Evolutionary conservation across 2,797 vertebrate genomes (phyloP), one percentile per base, ranked within the genome.

Genomic region (Balearica regulorum): DNA sequence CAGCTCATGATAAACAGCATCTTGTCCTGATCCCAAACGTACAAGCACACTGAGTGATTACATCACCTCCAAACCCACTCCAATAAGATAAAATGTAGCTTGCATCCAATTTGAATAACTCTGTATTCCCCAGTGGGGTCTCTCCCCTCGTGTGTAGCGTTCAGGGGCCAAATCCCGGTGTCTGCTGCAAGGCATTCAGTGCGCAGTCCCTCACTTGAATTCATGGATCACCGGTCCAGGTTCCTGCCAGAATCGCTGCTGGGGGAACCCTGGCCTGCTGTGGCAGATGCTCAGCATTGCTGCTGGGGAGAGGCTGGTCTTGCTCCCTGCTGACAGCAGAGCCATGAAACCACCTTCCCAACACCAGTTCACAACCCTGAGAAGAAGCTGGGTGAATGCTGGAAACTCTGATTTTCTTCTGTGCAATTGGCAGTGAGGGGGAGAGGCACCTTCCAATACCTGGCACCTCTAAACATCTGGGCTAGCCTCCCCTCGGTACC

Each of bases 1-100:
- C 96, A 96, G 94, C 71, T 94, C 95, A 44, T 89, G 95, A 96
- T 92, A 89, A 96, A 95, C 85, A 93, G 86, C 87, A 87, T 93
- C 93, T 93, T 39, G 0, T 87, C 81, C 75, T 0, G 3, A 77
- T 95, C 88, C 96, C 95, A 87, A 83, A n/a, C 0, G 12, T 53
- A 78, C 53, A 13, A 92, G 83, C 71, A 35, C 88, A 75, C 61
- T 87, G 91, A 96, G 95, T 91, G 95, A 90, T 96, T 95, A 95
- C 94, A 96, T 96, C 96, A 94, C 53, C 83, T 61, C 88, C 81
- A 0, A 85, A 73, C 76, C 29, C 81, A 17, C 72, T 95, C 96
- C 93, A 96, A n/a, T 60, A 84, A 94, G 94, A 94, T 94, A 94
- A 96, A 96, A 58, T 6, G 48, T 4, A 93, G 85, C 73, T 93